phyloP scores from a whole-genome alignment of 2,888 invertebrate species.

The Cryptocheilus praepositus region DNA sequence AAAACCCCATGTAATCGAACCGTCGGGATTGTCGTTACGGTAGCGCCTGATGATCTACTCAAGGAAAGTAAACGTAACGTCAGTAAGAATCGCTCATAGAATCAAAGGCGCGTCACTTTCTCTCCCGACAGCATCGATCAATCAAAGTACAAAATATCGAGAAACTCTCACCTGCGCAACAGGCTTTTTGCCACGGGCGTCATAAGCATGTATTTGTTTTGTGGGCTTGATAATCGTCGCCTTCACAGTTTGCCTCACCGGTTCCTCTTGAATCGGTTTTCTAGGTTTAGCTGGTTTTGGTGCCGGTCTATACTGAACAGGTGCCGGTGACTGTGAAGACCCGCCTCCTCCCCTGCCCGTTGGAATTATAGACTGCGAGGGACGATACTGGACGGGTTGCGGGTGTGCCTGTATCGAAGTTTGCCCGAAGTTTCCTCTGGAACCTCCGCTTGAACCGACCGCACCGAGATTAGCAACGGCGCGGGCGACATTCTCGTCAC shows the following conservation, averaged over 20 bases:
- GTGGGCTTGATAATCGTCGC: constrained; percentile 28
- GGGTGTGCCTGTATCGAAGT: constrained; percentile 21
- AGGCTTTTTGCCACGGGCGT: constrained; percentile 78
- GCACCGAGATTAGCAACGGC: constrained; percentile 26
- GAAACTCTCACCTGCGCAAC: constrained; percentile 78
- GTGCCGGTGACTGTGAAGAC: constrained; percentile 22
- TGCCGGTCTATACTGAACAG: constrained; percentile 49
- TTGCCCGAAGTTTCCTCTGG: constrained; percentile 31
- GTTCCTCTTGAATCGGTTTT: constrained; percentile 56
- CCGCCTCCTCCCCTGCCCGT: constrained; percentile 30
- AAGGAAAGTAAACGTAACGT: not conserved
- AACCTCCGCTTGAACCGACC: constrained; percentile 24
- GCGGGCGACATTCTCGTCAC: constrained; percentile 46
- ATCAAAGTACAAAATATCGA: not conserved
- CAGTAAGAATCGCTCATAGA: not conserved
- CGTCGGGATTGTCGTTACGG: constrained; percentile 86
- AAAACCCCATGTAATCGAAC: constrained; percentile 90
- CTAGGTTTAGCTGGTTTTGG: constrained; percentile 58
- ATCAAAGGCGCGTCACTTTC: too few species aligned
- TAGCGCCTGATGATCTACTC: constrained; percentile 74
- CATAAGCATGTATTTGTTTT: constrained; percentile 41
- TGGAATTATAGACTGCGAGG: constrained; percentile 25
- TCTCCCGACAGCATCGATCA: not conserved
- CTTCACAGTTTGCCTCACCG: constrained; percentile 31
- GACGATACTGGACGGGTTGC: constrained; percentile 53